Conservation (phyloP, 2,888 invertebrate species). For the Cinara cedri region DNA sequence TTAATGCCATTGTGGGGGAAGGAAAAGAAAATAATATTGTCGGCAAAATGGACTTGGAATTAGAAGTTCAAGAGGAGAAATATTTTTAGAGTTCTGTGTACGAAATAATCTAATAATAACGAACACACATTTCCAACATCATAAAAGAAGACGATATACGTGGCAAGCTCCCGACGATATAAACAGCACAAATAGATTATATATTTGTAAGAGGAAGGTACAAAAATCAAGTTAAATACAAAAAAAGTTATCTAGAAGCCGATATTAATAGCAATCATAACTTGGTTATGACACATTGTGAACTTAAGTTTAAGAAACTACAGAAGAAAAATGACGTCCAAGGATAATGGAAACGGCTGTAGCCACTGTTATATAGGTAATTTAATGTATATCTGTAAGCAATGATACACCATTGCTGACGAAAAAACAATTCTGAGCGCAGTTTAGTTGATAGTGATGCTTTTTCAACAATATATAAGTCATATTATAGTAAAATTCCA, state of each 20-base stretch:
- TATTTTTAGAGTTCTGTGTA: slow-evolving; percentile 36
- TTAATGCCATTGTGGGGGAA: slow-evolving; percentile 43
- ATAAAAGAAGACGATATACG: slow-evolving; percentile 50
- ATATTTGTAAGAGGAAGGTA: slow-evolving; percentile 48
- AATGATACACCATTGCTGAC: too few relatives aligned
- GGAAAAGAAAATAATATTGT: slow-evolving; percentile 31
- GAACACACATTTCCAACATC: slow-evolving; percentile 47
- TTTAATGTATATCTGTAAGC: too few relatives aligned
- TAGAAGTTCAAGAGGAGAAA: slow-evolving; percentile 33
- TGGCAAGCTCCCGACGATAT: slow-evolving; percentile 42
- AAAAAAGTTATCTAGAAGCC: slow-evolving; percentile 14
- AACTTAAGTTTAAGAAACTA: slow-evolving; percentile 35
- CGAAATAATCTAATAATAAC: slow-evolving; percentile 44
- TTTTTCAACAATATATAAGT: too few relatives aligned
- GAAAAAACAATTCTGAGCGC: too few relatives aligned
- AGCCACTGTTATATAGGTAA: too few relatives aligned
- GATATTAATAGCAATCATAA: too few relatives aligned
- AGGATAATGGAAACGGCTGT: too few relatives aligned
- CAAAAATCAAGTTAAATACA: slow-evolving; percentile 42
- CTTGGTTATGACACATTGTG: slow-evolving; percentile 11
- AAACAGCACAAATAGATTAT: slow-evolving; percentile 52
- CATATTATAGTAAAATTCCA: too few relatives aligned
- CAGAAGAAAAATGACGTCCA: slow-evolving; percentile 27
- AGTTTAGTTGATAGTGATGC: too few relatives aligned
- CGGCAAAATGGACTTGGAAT: slow-evolving; percentile 33